Conservation (phyloP, 2,797 vertebrate species). For the Erithacus rubecula region DNA sequence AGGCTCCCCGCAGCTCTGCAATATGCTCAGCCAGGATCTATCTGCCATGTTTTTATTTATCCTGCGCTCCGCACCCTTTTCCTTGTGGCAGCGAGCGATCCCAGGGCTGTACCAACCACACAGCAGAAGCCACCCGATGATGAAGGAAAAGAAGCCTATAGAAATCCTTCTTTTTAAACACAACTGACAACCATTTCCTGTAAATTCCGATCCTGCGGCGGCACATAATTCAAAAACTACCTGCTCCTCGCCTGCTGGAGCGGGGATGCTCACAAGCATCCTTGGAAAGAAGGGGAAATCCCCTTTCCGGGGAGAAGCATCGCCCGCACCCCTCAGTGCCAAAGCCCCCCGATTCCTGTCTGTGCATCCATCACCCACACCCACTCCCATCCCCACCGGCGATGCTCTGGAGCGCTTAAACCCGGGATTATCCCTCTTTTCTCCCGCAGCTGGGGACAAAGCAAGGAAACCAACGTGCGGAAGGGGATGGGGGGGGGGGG, state of each 20-base stretch:
- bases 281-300: not conserved
- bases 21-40: not conserved
- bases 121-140: not conserved
- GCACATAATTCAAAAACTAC: not conserved
- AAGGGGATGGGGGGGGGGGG: too few species aligned
- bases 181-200: not conserved
- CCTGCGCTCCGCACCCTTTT: not conserved
- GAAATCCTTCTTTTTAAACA: not conserved
- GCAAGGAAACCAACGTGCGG: not conserved
- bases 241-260: not conserved
- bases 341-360: not conserved
- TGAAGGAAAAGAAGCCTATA: not conserved
- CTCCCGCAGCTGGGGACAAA: not conserved
- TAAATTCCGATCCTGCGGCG: not conserved
- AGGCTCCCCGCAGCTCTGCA: not conserved
- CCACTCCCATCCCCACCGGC: not conserved
- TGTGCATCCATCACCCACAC: not conserved
- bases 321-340: not conserved
- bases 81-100: not conserved
- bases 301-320: not conserved
- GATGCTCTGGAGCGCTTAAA: too few species aligned
- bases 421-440: not conserved
- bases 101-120: not conserved
- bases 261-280: not conserved
- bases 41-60: not conserved